phyloP scores from a whole-genome alignment of 1,140 invertebrate species.

The Lanistes nyassanus region DNA sequence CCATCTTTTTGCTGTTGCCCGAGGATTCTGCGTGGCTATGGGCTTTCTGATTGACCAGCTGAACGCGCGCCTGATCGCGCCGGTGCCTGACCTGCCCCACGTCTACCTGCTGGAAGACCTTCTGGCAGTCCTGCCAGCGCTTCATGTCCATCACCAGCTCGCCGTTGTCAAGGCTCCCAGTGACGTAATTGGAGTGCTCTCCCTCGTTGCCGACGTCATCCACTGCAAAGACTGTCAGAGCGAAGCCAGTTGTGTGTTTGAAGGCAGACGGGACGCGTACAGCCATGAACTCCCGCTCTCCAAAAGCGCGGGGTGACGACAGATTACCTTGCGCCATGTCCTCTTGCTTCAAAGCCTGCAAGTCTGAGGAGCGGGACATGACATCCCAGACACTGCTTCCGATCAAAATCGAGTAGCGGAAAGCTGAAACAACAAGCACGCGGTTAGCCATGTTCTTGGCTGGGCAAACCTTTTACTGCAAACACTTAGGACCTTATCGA shows the following conservation, averaged over 20 bases:
- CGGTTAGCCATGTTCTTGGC: neutral
- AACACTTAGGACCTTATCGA: neutral
- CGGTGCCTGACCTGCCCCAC: too few species aligned
- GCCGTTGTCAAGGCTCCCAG: constrained; percentile 36
- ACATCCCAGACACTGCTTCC: constrained; percentile 58
- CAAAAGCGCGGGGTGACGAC: constrained; percentile 26
- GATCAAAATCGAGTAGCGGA: constrained; percentile 68
- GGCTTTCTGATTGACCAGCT: too few species aligned
- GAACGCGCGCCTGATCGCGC: too few species aligned
- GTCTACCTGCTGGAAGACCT: neutral
- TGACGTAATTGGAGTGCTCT: constrained; percentile 71
- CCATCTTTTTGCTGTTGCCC: too few species aligned
- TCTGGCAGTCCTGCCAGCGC: constrained; percentile 7
- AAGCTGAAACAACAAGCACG: constrained; percentile 47
- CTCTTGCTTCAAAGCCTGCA: constrained; percentile 33
- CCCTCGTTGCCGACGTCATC: constrained; percentile 64
- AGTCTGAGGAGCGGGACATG: constrained; percentile 63
- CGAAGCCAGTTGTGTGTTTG: constrained; percentile 52
- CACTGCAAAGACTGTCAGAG: constrained; percentile 70
- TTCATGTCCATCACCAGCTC: constrained; percentile 18
- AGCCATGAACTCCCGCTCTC: constrained; percentile 25
- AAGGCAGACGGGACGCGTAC: constrained; percentile 9
- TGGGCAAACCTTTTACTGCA: neutral
- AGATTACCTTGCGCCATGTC: constrained; percentile 33
- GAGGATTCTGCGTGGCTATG: too few species aligned